Evolutionary conservation across 2,888 invertebrate species (phyloP).

Genomic region (Onthophagus sagittarius): DNA sequence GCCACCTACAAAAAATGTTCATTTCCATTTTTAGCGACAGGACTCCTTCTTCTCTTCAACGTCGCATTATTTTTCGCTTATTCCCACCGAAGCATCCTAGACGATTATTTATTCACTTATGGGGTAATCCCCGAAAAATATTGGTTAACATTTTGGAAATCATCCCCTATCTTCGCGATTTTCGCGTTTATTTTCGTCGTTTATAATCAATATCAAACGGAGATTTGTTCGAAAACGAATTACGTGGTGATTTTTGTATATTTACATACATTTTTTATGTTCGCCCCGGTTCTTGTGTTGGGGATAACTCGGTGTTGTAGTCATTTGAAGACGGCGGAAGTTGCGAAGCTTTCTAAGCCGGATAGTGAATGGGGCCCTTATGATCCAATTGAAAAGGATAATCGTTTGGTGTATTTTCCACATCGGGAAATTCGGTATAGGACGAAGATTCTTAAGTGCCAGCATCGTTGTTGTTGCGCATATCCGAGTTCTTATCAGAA

Average conservation of each 20-base stretch:
- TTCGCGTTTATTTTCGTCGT: constrained; percentile 19
- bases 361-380: not conserved
- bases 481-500: not conserved
- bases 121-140: constrained; percentile 17
- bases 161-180: constrained; percentile 17
- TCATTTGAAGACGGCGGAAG: not conserved
- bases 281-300: constrained; percentile 20
- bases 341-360: not conserved
- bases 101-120: constrained; percentile 19
- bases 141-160: constrained; percentile 19
- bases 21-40: constrained; percentile 9
- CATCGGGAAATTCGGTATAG: not conserved
- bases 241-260: constrained; percentile 4
- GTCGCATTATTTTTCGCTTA: constrained; percentile 19
- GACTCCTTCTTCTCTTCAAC: constrained; percentile 3
- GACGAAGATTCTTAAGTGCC: not conserved
- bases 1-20: constrained; percentile 1
- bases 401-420: not conserved
- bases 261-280: constrained; percentile 1
- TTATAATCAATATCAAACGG: not conserved
- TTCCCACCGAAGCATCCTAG: constrained; percentile 12
- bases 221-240: not conserved
- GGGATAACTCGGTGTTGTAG: constrained; percentile 20
- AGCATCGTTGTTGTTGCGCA: not conserved
- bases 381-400: not conserved